phyloP scores from a whole-genome alignment of 1,140 invertebrate species.

The Rhagoletis pomonella region DNA sequence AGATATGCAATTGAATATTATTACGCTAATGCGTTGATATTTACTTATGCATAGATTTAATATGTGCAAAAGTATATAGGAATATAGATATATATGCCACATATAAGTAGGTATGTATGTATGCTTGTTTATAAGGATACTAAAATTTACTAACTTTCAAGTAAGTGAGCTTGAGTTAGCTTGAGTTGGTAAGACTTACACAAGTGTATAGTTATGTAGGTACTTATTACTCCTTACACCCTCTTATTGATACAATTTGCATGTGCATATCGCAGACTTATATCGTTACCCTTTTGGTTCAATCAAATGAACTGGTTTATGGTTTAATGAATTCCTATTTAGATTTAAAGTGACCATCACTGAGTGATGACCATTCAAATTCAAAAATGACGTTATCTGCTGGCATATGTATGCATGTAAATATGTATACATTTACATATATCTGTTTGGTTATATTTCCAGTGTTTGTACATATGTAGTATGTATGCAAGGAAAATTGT shows the following conservation, averaged over 20 bases:
- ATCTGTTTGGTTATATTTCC: background rate
- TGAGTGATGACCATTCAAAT: too few relatives aligned
- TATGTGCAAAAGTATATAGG: background rate
- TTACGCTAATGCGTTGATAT: background rate
- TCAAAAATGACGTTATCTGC: too few relatives aligned
- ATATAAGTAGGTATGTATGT: background rate
- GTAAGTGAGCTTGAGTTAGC: too few relatives aligned
- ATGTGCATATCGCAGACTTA: background rate
- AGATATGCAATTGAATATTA: constrained; percentile 32
- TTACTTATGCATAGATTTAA: too few relatives aligned
- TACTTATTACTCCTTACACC: background rate
- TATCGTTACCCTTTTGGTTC: background rate
- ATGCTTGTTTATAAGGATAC: too few relatives aligned
- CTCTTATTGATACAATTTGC: background rate
- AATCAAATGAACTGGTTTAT: background rate
- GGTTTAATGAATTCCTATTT: too few relatives aligned
- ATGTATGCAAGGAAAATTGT: background rate
- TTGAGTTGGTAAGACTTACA: too few relatives aligned
- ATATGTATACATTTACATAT: background rate
- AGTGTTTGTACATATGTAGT: background rate
- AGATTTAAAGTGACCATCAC: too few relatives aligned
- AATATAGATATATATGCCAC: background rate
- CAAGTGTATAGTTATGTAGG: background rate
- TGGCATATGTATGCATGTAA: background rate
- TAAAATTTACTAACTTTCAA: too few relatives aligned